Base-by-base conservation (phyloP, 2,113 vertebrate species). In the Illadopsis cleaveri region DNA sequence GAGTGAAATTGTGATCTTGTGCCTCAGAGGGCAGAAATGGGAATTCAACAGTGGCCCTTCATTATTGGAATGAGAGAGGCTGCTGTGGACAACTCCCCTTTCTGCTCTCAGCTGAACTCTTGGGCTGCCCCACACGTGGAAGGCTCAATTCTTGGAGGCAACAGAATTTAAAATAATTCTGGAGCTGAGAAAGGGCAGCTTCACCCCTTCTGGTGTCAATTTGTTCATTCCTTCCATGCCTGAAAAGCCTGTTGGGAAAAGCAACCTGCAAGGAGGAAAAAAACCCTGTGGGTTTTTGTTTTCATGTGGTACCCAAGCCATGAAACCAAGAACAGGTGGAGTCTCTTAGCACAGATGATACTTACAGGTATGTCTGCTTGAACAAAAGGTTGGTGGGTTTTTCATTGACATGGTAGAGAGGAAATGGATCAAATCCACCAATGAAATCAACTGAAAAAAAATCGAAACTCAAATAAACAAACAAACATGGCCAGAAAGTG, bases 361-460 rank as follows among this genome's bases (percentile, higher is more conserved):
- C 99, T 99, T 99, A 99, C 98, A 98, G 98, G 95, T 98, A 98
- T 89, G 98, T 98, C 97, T 99, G 99, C 98, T 99, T 98, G 98
- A 98, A 98, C 95, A 99, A 98, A 97, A 99, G 98, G 97, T 98
- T 98, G 97, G 98, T 98, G 98, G 98, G 98, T 98, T 99, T 99
- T 98, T 99, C 98, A 98, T 98, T 98, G 98, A 99, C 98, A 98
- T 99, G 99, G 99, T 99, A 99, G 98, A 99, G 98, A 98, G 99
- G 99, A 97, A 99, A 99, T 98, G 99, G 99, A 96, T 99, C 99
- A 99, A 99, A 99, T 98, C 99, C 99, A 98, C 99, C 99, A 99
- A 99, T 99, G 98, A 99, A 99, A 99, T 99, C 99, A 98, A 99
- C 99, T 99, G 99, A 99, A 99, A 99, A 94, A 97, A 98, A 98